Evolutionary conservation across 2,113 vertebrate species (phyloP).

Genomic region (Mobula birostris): DNA sequence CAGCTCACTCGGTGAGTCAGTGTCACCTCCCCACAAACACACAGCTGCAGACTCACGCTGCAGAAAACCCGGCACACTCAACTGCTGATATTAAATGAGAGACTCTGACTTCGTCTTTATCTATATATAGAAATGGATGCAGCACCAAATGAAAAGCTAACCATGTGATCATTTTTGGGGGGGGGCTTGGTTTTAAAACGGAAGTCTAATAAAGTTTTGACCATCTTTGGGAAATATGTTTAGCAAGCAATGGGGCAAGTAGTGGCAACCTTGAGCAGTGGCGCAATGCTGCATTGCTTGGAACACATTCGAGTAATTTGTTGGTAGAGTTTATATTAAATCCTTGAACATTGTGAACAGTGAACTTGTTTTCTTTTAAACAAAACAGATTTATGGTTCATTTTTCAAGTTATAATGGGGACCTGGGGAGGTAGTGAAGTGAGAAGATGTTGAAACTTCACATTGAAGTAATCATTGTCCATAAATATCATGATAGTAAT

Average conservation of each 20-base stretch:
- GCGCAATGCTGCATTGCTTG: neutral
- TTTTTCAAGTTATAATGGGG: neutral
- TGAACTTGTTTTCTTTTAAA: neutral
- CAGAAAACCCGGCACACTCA: neutral
- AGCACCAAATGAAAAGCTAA: neutral
- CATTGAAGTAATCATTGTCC: too few species aligned
- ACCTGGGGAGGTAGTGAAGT: neutral
- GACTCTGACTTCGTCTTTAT: neutral
- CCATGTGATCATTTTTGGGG: neutral
- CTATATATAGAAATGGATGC: constrained; percentile 19
- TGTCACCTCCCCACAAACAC: neutral
- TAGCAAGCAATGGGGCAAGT: neutral
- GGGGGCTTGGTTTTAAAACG: neutral
- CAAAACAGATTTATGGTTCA: too few species aligned
- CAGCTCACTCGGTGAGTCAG: neutral
- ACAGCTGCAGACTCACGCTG: neutral
- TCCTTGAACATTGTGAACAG: too few species aligned
- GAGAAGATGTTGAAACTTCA: neutral
- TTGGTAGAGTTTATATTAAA: neutral
- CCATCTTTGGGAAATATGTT: constrained; percentile 25
- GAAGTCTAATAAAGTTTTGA: constrained; percentile 25
- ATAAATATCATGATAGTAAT: neutral
- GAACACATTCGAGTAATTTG: neutral
- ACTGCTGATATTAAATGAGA: neutral
- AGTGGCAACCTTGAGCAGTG: constrained; percentile 4